Base-by-base conservation (phyloP, 2,888 invertebrate species). In the Gymnocheta viridis region DNA sequence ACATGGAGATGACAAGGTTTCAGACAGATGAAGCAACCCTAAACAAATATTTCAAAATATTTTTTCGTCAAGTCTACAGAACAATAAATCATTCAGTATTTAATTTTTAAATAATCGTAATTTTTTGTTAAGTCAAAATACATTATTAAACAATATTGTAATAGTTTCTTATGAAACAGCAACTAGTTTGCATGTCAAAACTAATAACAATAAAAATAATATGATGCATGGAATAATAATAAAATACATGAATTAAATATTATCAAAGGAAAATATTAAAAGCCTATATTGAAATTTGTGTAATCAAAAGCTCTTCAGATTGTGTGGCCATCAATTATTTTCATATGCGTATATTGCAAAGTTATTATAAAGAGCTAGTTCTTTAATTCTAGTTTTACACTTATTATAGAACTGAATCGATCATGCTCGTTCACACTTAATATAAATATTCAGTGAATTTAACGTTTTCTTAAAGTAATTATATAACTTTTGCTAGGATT, bases 131-230 rank as follows among this genome's bases (percentile, higher is more conserved):
- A n/a, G 24, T 41, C 5, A 24, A 54, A 51, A 14, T 41, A 54
- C 32, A 49, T 66, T 49, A 49, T 66, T 49, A 49, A 47, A 49
- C 19, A 22, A 35, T 56, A 32, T 54, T 54, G 14, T 19, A 51
- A 51, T 38, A 27, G 27, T 44, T 27, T 56, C n/a, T 22, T 64
- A 62, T 70, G 72, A 49, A 64, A 66, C 56, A 72, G 38, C 54
- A 44, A 66, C 4, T 7, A 47, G 56, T 56, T 79, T 79, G 79
- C 70, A 72, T 79, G 79, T 79, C 47, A 66, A 56, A 56, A 47
- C n/a, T 17, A 49, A 72, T 70, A 70, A 64, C 19, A 44, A 58
- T 29, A 67, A 66, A 38, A 22, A 24, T 49, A 17, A 77, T 60
- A 60, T 60, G 22, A 41, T 29, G 19, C 17, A 19, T 19, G 17